Evolutionary conservation across 2,113 vertebrate genomes (phyloP).

Genomic region (Paraplagusia blochii): DNA sequence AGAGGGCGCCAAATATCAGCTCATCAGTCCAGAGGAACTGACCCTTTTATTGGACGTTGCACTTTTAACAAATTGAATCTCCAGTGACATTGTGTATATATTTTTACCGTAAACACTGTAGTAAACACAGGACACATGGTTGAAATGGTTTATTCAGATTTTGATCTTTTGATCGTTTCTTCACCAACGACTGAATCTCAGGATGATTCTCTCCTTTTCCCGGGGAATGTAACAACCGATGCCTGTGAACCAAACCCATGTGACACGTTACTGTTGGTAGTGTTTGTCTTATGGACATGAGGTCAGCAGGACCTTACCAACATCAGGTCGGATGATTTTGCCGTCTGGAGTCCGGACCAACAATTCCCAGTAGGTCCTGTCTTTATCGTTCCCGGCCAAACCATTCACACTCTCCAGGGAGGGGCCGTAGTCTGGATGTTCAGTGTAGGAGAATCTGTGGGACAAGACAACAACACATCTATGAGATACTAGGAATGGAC

Average conservation of each 20-base stretch:
- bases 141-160: neutral
- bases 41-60: too few species aligned
- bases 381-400: constrained; percentile 12
- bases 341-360: constrained; percentile 18
- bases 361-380: constrained; percentile 50
- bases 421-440: constrained; percentile 41
- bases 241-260: constrained; percentile 28
- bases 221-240: constrained; percentile 55
- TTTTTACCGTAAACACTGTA: neutral
- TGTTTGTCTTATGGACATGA: neutral
- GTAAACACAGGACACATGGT: neutral
- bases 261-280: too few species aligned
- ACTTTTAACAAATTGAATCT: too few species aligned
- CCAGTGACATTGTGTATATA: too few species aligned
- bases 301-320: constrained; percentile 38
- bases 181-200: constrained; percentile 42
- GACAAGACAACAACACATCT: neutral
- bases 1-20: too few species aligned
- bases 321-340: constrained; percentile 11
- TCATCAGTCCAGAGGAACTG: too few species aligned
- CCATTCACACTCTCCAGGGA: constrained; percentile 54
- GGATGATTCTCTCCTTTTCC: constrained; percentile 28
- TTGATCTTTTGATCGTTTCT: constrained; percentile 2
- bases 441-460: constrained; percentile 35
- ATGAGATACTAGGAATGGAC: neutral